phyloP scores from a whole-genome alignment of 2,113 vertebrate genomes.

The Erythrolamprus reginae region DNA sequence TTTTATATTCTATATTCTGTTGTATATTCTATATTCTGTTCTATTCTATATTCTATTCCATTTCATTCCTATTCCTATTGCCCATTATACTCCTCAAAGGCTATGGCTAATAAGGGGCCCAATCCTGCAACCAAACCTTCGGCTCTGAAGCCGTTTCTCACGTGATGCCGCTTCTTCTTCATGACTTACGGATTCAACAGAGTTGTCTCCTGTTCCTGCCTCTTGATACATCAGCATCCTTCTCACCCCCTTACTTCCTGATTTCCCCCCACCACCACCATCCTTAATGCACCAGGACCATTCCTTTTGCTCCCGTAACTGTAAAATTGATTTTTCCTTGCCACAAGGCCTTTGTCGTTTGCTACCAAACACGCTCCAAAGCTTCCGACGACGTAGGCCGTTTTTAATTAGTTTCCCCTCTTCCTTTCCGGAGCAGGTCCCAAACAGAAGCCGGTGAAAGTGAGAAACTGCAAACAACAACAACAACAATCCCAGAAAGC shows the following conservation, averaged over 20 bases:
- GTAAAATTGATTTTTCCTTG: slow-evolving; percentile 79
- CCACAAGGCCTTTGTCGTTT: slow-evolving; percentile 71
- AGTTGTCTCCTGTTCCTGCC: not conserved
- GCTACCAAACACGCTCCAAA: slow-evolving; percentile 51
- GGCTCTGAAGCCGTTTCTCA: not conserved
- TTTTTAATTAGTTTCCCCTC: slow-evolving; percentile 74
- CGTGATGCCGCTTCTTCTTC: not conserved
- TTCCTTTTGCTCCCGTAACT: slow-evolving; percentile 81
- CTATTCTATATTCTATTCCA: too few species aligned
- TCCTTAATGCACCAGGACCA: slow-evolving; percentile 58
- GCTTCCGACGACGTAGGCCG: slow-evolving; percentile 68
- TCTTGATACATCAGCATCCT: not conserved
- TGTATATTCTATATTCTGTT: too few species aligned
- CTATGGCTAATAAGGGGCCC: not conserved
- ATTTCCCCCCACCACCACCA: not conserved
- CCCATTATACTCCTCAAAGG: not conserved
- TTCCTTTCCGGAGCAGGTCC: slow-evolving; percentile 55
- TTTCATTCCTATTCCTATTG: not conserved
- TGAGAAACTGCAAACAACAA: slow-evolving; percentile 27
- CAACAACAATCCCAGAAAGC: slow-evolving; percentile 43
- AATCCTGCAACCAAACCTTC: not conserved
- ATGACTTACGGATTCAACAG: not conserved
- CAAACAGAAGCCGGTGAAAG: slow-evolving; percentile 46
- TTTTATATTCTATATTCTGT: too few species aligned
- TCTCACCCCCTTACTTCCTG: not conserved